Conservation (phyloP, 2,113 vertebrate species). For the Ammodytes marinus region DNA sequence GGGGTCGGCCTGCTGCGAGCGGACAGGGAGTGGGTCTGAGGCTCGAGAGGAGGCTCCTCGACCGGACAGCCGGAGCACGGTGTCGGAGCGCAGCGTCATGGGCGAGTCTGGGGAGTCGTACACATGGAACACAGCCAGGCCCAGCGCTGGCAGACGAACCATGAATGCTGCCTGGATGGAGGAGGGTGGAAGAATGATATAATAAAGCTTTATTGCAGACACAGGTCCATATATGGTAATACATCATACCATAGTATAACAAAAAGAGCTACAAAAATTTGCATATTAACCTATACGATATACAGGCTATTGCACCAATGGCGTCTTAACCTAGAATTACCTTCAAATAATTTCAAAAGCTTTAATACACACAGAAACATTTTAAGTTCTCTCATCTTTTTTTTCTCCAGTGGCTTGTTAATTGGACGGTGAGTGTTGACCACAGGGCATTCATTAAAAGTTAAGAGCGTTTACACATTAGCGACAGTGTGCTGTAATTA, state of each 20-base stretch:
- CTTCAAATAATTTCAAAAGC: not conserved
- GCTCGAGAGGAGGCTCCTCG: constrained; percentile 72
- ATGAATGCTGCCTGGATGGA: constrained; percentile 90
- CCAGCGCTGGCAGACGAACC: constrained; percentile 89
- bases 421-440: not conserved
- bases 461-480: constrained; percentile 35
- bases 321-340: too few species aligned
- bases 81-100: constrained; percentile 84
- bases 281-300: too few species aligned
- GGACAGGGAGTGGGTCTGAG: constrained; percentile 84
- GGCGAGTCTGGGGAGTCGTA: constrained; percentile 85
- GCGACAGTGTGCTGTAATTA: constrained; percentile 35
- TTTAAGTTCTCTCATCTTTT: not conserved
- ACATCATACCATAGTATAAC: too few species aligned
- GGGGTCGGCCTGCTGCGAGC: constrained; percentile 80
- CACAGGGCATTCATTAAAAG: constrained; percentile 28
- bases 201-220: too few species aligned
- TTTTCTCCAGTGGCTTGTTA: not conserved
- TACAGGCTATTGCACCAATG: too few species aligned
- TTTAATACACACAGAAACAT: not conserved
- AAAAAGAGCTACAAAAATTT: too few species aligned
- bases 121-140: constrained; percentile 91
- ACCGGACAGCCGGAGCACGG: constrained; percentile 86
- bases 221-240: too few species aligned
- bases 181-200: not conserved